A percentile compares a stretch with the other conserved stretches of the same genome.
These are phyloP conservation scores for Onychostoma macrolepis DNA, from an alignment of 2,113 vertebrate species.

Conservation along the genomic window DNA sequence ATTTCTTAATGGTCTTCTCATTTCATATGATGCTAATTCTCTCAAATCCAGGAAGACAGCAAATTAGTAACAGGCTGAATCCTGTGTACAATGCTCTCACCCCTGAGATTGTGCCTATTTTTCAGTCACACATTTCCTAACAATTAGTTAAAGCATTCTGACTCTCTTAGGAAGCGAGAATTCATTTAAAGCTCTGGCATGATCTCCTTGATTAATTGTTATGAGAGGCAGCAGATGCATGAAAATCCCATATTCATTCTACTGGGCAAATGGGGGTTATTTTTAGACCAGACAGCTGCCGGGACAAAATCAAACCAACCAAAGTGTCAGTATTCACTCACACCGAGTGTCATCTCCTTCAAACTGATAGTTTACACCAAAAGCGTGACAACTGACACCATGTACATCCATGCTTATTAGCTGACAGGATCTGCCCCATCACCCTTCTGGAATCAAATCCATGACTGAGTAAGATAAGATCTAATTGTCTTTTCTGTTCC, in stretches of 20 bases:
- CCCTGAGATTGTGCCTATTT: conserved; percentile 57
- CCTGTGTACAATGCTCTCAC: conserved; percentile 20
- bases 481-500: neutral
- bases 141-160: conserved; percentile 61
- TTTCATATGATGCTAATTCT: neutral
- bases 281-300: conserved; percentile 70
- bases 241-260: conserved; percentile 71
- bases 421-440: neutral
- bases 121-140: conserved; percentile 70
- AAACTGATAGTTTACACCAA: conserved; percentile 41
- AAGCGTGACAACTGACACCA: conserved; percentile 52
- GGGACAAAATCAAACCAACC: conserved; percentile 31
- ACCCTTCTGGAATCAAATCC: neutral
- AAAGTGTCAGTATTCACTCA: conserved; percentile 41
- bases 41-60: conserved; percentile 31
- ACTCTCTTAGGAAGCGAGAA: conserved; percentile 66
- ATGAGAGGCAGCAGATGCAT: conserved; percentile 68
- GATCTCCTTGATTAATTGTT: conserved; percentile 74
- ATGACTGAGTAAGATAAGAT: neutral
- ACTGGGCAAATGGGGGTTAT: conserved; percentile 64
- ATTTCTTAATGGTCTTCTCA: neutral
- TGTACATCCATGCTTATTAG: conserved; percentile 15
- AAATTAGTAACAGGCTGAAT: conserved; percentile 3
- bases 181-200: conserved; percentile 64
- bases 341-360: conserved; percentile 24